Evolutionary conservation across 2,888 invertebrate species (phyloP), one percentile per base, ranked within the genome.

Genomic region (Mythimna albipuncta): DNA sequence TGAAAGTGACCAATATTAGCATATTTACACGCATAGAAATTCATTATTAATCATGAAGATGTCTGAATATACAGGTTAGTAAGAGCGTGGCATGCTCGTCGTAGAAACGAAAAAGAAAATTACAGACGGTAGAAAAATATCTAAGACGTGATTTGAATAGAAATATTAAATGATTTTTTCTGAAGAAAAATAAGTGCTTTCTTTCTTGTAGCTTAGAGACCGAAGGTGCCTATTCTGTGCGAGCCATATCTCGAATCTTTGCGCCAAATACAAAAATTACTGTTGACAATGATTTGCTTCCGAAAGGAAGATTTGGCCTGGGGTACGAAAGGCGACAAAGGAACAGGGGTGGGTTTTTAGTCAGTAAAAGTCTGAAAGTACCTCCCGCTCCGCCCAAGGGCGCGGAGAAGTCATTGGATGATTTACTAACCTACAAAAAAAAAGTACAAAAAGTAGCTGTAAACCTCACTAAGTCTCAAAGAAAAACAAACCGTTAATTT

Each of bases 401-500:
- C 5, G 32, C 32, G 32, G 32, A 1, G 5, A 32, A 32, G 32
- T 32, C 32, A 32, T 32, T 32, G 32, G 32, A 32, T 32, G 32
- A 32, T 2, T 32, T 32, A 2, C 5, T 0, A 2, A 32, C 3
- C 32, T 32, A 32, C 5, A 32, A 32, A 32, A 32, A 32, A 32
- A 1, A 1, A 38, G 1, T 38, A 6, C 47, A 19, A 16, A 52
- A 58, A n/a, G 5, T 26, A 21, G 26, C 11, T 9, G 7, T 13
- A 47, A 47, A 1, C 41, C 7, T 5, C 47, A 58, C 10, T 58
- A 65, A 26, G 26, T 26, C 26, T 26, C 26, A 26, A 1, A 26
- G 26, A 26, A 63, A 81, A 77, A 68, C 57, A 55, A 50, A 68
- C n/a, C 41, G 10, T 70, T 64, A 54, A 32, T 61, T 47, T 59